Base-by-base conservation (phyloP, 2,113 vertebrate species). In the Tinamus guttatus region DNA sequence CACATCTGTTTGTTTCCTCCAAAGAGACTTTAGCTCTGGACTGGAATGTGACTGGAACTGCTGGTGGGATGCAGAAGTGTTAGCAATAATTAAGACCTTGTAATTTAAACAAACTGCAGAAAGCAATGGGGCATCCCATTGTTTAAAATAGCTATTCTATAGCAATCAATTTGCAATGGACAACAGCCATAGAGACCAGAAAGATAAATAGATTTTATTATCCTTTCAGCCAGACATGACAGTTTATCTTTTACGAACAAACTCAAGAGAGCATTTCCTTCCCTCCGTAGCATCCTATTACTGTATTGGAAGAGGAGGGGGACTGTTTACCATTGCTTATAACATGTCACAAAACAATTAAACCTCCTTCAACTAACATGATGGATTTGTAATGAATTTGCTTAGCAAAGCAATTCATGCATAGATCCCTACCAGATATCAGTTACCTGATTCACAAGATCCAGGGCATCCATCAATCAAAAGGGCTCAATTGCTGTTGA, bases 301-400 rank as follows among this genome's bases (percentile, higher is more conserved):
- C 92, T 85, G 32, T 52, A 58, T 56, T 93, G 59, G 52, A 78
- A 64, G 58, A 51, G 34, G 17, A 6, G 36, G 27, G 28, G 70
- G 43, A 45, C 36, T 94, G 68, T 82, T 96, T 92, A 81, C 69
- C 25, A 45, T 43, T 59, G 36, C 71, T 95, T 91, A 81, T 38
- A 89, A 74, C 15, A 5, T 43, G 76, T 91, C 68, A 89, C 87
- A 54, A 80, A 96, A 95, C 63, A 95, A 90, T 95, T 96, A 96
- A 93, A 38, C 34, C n/a, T 85, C 75, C 90, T 94, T 88, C 78
- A 90, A 16, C 81, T 77, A 85, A 80, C 30, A n/a, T 87, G 89
- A 96, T 87, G 74, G 81, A 93, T 96, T 91, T 94, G 65, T 90
- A 94, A 94, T 85, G 63, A 91, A 95, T 96, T 94, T 90, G 51